These are phyloP conservation scores for Aspidiotus destructor DNA, from an alignment of 2,888 invertebrate species.

Conservation along the genomic window DNA sequence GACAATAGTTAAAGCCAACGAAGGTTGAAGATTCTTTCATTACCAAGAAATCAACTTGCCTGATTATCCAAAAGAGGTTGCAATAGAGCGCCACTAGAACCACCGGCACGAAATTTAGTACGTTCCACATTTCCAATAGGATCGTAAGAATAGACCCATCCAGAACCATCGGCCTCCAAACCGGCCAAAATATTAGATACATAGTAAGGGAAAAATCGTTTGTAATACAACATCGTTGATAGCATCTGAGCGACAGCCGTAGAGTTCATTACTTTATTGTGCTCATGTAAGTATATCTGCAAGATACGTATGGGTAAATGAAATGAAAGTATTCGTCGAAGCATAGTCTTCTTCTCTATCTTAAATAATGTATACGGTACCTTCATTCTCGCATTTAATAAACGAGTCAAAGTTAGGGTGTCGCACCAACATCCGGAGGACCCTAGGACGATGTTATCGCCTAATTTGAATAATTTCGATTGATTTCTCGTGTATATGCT, in stretches of 20 bases:
- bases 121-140: slow-evolving; percentile 92
- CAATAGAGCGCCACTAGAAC: slow-evolving; percentile 78
- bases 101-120: slow-evolving; percentile 74
- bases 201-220: slow-evolving; percentile 97
- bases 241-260: slow-evolving; percentile 91
- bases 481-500: slow-evolving; percentile 81
- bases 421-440: slow-evolving; percentile 98
- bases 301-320: not conserved
- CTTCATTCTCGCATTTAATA: slow-evolving; percentile 77
- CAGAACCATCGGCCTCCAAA: slow-evolving; percentile 83
- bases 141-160: slow-evolving; percentile 92
- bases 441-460: slow-evolving; percentile 76
- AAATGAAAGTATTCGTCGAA: no score
- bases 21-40: not conserved
- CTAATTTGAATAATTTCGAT: slow-evolving; percentile 74
- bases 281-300: slow-evolving; percentile 86
- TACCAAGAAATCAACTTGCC: slow-evolving; percentile 42
- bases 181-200: slow-evolving; percentile 91
- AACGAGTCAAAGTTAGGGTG: slow-evolving; percentile 76
- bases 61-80: slow-evolving; percentile 96
- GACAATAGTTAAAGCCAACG: not conserved
- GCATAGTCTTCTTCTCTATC: no score
- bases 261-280: slow-evolving; percentile 84
- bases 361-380: slow-evolving; percentile 40
- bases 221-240: slow-evolving; percentile 89